Percentiles rank a stretch among this genome's conserved stretches.
These are phyloP conservation scores for Athene noctua DNA, from an alignment of 2,113 vertebrate species.

Conservation along the genomic window DNA sequence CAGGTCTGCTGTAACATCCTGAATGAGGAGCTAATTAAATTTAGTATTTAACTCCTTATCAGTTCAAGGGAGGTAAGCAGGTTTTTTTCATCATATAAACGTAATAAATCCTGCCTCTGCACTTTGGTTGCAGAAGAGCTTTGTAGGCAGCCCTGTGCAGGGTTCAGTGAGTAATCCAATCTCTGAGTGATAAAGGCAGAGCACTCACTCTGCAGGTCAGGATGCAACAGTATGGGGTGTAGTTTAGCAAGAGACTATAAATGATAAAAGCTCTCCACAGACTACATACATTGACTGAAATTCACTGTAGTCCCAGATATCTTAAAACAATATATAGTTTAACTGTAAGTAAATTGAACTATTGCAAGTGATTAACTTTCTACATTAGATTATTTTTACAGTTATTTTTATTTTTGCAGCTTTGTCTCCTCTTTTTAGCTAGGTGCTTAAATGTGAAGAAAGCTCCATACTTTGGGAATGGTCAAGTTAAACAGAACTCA, in stretches of 20 bases:
- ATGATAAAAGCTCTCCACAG: background rate
- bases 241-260: background rate
- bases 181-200: background rate
- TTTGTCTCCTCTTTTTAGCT: background rate
- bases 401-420: background rate
- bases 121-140: background rate
- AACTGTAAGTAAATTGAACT: background rate
- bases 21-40: background rate
- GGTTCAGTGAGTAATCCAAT: background rate
- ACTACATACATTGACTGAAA: background rate
- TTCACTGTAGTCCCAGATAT: background rate
- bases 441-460: background rate
- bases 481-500: background rate
- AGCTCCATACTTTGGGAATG: background rate
- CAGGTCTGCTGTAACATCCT: background rate
- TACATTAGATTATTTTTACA: background rate
- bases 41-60: background rate
- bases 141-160: background rate
- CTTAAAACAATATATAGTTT: background rate
- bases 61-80: background rate
- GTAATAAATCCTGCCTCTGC: background rate
- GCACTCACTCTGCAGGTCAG: background rate
- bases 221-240: background rate
- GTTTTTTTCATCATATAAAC: background rate
- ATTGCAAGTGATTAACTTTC: background rate